These are phyloP conservation scores for Drosophila watanabei DNA, from an alignment of 1,140 invertebrate species.

Conservation along the genomic window DNA sequence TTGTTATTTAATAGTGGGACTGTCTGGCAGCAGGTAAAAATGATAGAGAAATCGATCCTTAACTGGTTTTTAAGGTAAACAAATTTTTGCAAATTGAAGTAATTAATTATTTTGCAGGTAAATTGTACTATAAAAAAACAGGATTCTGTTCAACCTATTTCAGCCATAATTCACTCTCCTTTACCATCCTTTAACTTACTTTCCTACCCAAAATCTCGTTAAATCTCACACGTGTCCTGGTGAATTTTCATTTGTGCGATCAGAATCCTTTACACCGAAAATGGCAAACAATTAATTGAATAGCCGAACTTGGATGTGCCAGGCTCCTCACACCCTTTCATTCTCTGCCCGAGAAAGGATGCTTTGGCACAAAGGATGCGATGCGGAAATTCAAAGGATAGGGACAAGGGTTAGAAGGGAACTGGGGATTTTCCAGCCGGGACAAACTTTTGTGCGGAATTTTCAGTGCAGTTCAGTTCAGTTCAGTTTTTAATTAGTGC, in stretches of 20 bases:
- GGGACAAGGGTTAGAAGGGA: neutral
- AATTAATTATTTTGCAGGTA: neutral
- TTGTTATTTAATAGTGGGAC: conserved; percentile 63
- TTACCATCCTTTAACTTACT: neutral
- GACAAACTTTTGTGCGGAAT: conserved; percentile 44
- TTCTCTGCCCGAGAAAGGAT: conserved; percentile 40
- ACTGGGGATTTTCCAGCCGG: conserved; percentile 16
- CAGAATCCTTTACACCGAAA: conserved; percentile 44
- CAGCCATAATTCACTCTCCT: neutral
- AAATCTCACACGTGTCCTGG: conserved; percentile 57
- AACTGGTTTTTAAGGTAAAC: conserved; percentile 4
- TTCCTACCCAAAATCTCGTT: conserved; percentile 28
- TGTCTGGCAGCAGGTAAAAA: conserved; percentile 26
- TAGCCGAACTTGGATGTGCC: conserved; percentile 38
- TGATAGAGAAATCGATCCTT: neutral
- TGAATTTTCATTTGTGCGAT: conserved; percentile 27
- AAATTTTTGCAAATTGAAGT: conserved; percentile 1
- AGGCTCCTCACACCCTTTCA: conserved; percentile 66
- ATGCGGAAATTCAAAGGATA: conserved; percentile 13
- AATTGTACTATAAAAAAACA: neutral
- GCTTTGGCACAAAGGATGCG: conserved; percentile 39
- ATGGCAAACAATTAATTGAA: conserved; percentile 76
- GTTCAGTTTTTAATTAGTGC: conserved; percentile 73
- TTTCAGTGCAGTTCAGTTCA: conserved; percentile 15
- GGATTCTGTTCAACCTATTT: too few relatives aligned